phyloP scores from a whole-genome alignment of 2,797 vertebrate species.

The Lepus townsendii region DNA sequence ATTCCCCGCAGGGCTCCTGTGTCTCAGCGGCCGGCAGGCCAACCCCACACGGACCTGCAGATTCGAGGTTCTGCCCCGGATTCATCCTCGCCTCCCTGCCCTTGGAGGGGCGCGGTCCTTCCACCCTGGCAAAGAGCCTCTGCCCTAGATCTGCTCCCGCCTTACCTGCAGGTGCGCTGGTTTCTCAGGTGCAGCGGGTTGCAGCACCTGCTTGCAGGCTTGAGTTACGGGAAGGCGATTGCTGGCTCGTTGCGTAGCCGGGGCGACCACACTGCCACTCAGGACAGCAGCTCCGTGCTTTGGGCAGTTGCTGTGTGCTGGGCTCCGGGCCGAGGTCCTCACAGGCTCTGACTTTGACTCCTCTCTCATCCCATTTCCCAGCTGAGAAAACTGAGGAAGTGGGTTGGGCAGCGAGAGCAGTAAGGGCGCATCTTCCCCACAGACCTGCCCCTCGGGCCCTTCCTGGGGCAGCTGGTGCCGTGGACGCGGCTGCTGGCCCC shows the following conservation, averaged over 20 bases:
- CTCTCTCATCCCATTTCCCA: neutral
- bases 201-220: neutral
- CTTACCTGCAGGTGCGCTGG: rapidly evolving
- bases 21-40: neutral
- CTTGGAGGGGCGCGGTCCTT: rapidly evolving
- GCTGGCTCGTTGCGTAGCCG: neutral
- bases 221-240: rapidly evolving
- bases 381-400: neutral
- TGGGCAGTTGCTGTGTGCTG: neutral
- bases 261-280: no score
- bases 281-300: rapidly evolving
- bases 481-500: neutral
- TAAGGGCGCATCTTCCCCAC: neutral
- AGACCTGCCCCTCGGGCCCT: neutral
- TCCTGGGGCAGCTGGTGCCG: neutral
- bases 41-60: neutral
- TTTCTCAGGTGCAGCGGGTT: neutral
- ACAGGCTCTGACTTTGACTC: neutral
- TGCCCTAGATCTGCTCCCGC: neutral
- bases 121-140: neutral
- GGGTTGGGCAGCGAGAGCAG: neutral
- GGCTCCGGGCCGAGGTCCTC: neutral
- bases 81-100: neutral
- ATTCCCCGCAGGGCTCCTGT: neutral
- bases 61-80: neutral